phyloP scores from a whole-genome alignment of 2,797 vertebrate species.

The Rhynchotus rufescens region DNA sequence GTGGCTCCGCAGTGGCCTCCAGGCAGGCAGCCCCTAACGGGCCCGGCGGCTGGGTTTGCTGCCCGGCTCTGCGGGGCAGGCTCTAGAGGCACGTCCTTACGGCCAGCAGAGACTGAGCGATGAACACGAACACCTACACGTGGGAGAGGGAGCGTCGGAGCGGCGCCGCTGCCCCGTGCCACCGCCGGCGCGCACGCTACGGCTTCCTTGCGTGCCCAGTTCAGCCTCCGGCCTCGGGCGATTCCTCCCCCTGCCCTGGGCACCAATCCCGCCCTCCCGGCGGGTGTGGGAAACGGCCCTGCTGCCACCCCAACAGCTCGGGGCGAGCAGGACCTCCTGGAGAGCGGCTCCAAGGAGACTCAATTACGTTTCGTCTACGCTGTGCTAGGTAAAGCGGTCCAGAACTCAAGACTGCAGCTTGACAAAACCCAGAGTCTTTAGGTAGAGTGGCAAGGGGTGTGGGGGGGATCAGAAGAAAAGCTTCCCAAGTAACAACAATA shows the following conservation, averaged over 20 bases:
- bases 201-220: neutral
- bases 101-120: neutral
- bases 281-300: neutral
- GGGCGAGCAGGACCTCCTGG: neutral
- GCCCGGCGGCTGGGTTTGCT: neutral
- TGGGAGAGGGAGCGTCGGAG: neutral
- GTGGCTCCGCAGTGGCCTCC: neutral
- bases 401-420: neutral
- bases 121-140: neutral
- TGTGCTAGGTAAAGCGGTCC: neutral
- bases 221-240: too few species aligned
- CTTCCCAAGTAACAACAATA: neutral
- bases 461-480: neutral
- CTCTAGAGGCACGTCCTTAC: neutral
- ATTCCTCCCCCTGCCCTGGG: neutral
- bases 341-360: neutral
- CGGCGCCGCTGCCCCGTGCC: neutral
- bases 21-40: too few species aligned
- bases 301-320: neutral
- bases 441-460: neutral
- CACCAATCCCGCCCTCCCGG: neutral
- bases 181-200: neutral
- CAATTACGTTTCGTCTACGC: neutral
- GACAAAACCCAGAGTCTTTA: neutral
- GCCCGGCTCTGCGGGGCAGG: fast-evolving